Base-by-base conservation (phyloP, 2,888 invertebrate genomes). In the Caenorhabditis plicata region DNA sequence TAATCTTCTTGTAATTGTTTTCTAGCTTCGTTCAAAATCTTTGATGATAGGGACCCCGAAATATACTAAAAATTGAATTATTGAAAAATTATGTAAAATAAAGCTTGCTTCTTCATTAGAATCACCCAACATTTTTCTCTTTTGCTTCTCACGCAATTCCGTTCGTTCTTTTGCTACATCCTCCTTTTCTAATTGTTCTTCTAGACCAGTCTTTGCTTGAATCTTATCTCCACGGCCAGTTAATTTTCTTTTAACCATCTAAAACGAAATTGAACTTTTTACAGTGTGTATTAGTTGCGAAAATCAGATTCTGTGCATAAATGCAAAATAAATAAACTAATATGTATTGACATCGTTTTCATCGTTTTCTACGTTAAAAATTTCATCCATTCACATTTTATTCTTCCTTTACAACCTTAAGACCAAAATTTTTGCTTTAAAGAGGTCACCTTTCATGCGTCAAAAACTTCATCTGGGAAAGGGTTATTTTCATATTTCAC, bases 1-100 rank as follows among this genome's bases (percentile, higher is more conserved):
- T n/a, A n/a, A n/a, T 65, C 68, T 41, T 73, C 73, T 23, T 50
- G 38, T 45, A 68, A 42, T 50, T 69, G 69, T 41, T 68, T 68
- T 8, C 71, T 57, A 13, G 75, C 73, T 36, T 56, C 61, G n/a
- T 54, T 49, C 36, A 75, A 44, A 49, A 75, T 74, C 60, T 74
- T 74, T 13, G 66, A 61, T 8, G 71, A 68, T 4, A 75, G 49
- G 26, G 66, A 65, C 27, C 57, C 62, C 5, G 68, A 63, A 17
- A 75, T 41, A 43, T 57, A 75, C 72, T 75, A 40, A 49, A 73
- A 53, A 26, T 11, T 42, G 11, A 32, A 29, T n/a, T 13, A 15
- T 15, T 29, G n/a, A 29, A 13, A 25, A 13, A 36, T 27, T 13
- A 8, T 15, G 19, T 4, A 41, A 15, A 27, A 41, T 27, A 9